Base-by-base conservation (phyloP, 2,797 vertebrate genomes). In the Parambassis ranga region DNA sequence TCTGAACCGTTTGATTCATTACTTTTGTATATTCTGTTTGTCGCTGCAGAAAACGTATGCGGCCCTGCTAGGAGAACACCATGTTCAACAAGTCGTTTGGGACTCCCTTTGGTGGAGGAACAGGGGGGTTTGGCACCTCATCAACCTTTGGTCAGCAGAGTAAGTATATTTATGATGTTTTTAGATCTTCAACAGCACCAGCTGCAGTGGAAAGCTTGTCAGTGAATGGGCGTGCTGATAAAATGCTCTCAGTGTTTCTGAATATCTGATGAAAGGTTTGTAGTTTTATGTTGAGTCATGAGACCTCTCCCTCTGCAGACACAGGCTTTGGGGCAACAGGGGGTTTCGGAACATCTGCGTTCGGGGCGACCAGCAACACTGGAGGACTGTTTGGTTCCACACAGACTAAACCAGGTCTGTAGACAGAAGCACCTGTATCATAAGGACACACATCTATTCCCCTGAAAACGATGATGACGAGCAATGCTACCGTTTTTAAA, bases 61-160 rank as follows among this genome's bases (percentile, higher is more conserved):
- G 50, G 89, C 82, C 75, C 87, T 86, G 72, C 53, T 91, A 83
- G 81, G 71, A 65, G 70, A 71, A 32, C 82, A 94, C 90, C 81
- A 97, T 97, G 96, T 97, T 98, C 88, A 96, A 96, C 90, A 98
- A 96, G 79, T 95, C 96, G 2, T 98, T 98, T 70, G 94, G 93
- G 15, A 94, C 95, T 57, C 94, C 96, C 5, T 98, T 98, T 47
- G 95, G 95, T 55, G 94, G 94, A 58, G 91, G 91, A 36, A 93
- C 94, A 0, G 94, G 94, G 9, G 95, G 94, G 14, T 97, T 98
- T 72, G 95, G 96, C 10, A 92, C 95, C 39, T 86, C 95, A 0
- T 97, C 96, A 2, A 94, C 95, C 7, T 98, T 98, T 71, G 96
- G 96, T n/a, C 96, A 92, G 37, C 93, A 95, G 81, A 97, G 96